Evolutionary conservation across 2,113 vertebrate genomes (phyloP), one percentile per base, ranked within the genome.

Genomic region (Lagenorhynchus albirostris): DNA sequence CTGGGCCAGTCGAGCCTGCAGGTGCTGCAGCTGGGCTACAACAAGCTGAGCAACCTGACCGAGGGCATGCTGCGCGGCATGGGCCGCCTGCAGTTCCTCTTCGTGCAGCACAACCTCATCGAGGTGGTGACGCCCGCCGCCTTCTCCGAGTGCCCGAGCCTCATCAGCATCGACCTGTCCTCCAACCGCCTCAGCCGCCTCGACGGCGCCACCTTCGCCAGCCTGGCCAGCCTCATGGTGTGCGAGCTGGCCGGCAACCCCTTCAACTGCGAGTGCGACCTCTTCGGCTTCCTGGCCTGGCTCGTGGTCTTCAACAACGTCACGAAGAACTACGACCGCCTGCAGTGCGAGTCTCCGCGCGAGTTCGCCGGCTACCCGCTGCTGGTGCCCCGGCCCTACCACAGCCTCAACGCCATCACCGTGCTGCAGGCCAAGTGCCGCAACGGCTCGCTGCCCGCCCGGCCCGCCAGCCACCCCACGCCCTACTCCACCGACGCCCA

Each of bases 81-180:
- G 98, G 99, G 99, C 67, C 99, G 99, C 85, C 99, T 99, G 98
- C 99, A 99, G 98, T 99, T 99, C 97, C 99, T 99, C 96, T 99
- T 99, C 91, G 99, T 99, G 95, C 99, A 99, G 98, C 99, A 99
- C 99, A 99, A 99, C 98, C 99, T 99, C 95, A 99, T 99, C 17
- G 99, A 99, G 98, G 98, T 99, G 98, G 99, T 99, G 92, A 98
- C 99, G 55, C 99, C 98, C 96, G 99, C 99, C 87, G 99, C 99
- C 97, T 99, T 99, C 98, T 99, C 99, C n/a, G 99, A 99, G 98
- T 99, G 99, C 96, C 99, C 99, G 11, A 99, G 99, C 98, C 99
- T 99, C 95, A 99, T 99, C 98, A 99, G 99, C 98, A 99, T 99
- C 31, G 99, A 99, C 97, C 97, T 99, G 97, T 99, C 99, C 53